Evolutionary conservation across 2,797 vertebrate genomes (phyloP).

Genomic region (Aplochiton taeniatus): DNA sequence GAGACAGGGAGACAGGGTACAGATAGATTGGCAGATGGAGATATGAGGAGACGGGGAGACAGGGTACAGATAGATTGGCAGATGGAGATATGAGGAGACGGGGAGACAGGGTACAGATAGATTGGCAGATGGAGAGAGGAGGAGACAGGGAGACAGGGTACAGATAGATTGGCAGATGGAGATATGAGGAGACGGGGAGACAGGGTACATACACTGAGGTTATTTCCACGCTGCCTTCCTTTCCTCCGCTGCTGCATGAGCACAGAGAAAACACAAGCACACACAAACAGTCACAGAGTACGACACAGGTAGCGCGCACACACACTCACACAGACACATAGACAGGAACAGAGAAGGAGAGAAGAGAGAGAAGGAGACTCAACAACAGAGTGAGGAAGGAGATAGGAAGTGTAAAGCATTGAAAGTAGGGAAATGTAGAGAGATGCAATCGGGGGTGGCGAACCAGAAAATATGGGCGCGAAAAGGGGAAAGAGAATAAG

Average conservation of each 20-base stretch:
- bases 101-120: slow-evolving; percentile 75
- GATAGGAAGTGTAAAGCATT: slow-evolving; percentile 20
- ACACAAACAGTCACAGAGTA: slow-evolving; percentile 37
- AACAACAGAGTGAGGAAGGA: slow-evolving; percentile 29
- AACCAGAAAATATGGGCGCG: slow-evolving; percentile 21
- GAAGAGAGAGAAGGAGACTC: slow-evolving; percentile 4
- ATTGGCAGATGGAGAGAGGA: slow-evolving; percentile 26
- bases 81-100: slow-evolving; percentile 41
- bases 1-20: neutral
- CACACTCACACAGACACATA: slow-evolving; percentile 36
- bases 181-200: slow-evolving; percentile 54
- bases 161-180: slow-evolving; percentile 9
- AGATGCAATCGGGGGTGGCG: slow-evolving; percentile 17
- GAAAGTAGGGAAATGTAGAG: slow-evolving; percentile 8
- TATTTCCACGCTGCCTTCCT: slow-evolving; percentile 91
- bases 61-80: slow-evolving; percentile 71
- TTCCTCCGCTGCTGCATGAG: slow-evolving; percentile 88
- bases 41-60: slow-evolving; percentile 55
- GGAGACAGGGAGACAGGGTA: neutral
- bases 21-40: slow-evolving; percentile 11
- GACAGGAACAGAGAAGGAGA: slow-evolving; percentile 3
- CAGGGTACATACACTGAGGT: slow-evolving; percentile 91
- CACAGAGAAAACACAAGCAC: slow-evolving; percentile 71
- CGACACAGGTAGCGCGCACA: slow-evolving; percentile 19
- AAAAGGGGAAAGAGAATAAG: slow-evolving; percentile 16